A percentile compares a stretch with the other conserved stretches of the same genome.
Conservation (phyloP, 2,797 vertebrate species). For the Megaceryle alcyon region DNA sequence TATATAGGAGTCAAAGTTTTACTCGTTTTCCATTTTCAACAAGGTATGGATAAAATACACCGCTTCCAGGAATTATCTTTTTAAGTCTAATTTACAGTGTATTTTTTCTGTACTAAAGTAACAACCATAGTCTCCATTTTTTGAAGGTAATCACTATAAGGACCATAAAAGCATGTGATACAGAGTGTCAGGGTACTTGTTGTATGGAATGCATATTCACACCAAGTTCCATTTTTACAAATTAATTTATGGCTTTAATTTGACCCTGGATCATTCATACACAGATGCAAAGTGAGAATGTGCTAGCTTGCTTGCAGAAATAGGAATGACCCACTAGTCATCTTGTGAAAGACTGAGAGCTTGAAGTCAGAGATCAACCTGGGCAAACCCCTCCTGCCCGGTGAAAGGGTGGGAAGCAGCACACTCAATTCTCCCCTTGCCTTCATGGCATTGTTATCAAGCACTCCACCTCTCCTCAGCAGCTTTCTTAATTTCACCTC, state of each 20-base stretch:
- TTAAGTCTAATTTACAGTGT: neutral
- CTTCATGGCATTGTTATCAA: neutral
- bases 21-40: neutral
- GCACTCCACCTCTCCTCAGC: neutral
- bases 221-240: neutral
- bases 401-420: neutral
- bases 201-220: neutral
- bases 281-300: neutral
- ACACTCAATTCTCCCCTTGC: neutral
- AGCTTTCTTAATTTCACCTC: neutral
- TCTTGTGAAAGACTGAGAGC: neutral
- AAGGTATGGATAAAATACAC: neutral
- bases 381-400: fast-evolving
- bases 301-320: neutral
- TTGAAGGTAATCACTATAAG: neutral
- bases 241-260: neutral
- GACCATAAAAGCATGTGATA: fast-evolving
- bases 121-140: neutral
- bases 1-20: neutral
- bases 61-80: neutral
- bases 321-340: neutral
- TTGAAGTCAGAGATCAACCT: neutral
- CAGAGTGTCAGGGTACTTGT: neutral
- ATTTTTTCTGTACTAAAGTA: neutral
- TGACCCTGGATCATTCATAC: neutral